Base-by-base conservation (phyloP, 2,888 invertebrate genomes). In the Hypomecis atomaria region DNA sequence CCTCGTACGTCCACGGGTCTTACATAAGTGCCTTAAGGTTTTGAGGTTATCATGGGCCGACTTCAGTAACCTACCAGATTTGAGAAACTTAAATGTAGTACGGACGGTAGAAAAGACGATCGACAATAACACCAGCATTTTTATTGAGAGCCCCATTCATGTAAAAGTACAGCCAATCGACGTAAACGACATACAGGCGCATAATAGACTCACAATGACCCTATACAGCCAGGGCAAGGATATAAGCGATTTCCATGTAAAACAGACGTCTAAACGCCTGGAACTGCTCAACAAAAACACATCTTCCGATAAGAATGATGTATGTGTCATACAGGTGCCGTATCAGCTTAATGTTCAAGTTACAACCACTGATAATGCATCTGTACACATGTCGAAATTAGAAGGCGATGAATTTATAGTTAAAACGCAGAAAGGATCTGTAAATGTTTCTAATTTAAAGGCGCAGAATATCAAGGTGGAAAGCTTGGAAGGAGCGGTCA, bases 131-230 rank as follows among this genome's bases (percentile, higher is more conserved):
- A 90, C 93, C 11, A 88, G 85, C 70, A 92, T 93, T 61, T 92
- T 91, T 62, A 88, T 93, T 13, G 93, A 93, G 64, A 93, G 93
- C 64, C 93, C 93, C 37, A 93, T 93, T 73, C 92, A 93, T 72
- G 92, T 93, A 49, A 92, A 88, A 71, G 85, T 93, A 50, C 84
- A 87, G 66, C 93, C 93, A 3, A 91, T 93, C 66, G 92, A 93
- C 66, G 88, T 90, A 0, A 88, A 90, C 60, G 89, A 92, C 65
- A 59, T 90, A 42, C 86, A 84, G 52, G 87, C 91, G 57, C 93
- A 93, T 64, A 86, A 93, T 71, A 92, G 82, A 71, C 75, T 93
- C 50, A 90, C 89, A 64, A 91, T 93, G 89, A 88, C 87, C 66
- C 74, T 93, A 43, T 93, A 92, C 66, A 92, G 92, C 71, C 84